Conservation (phyloP, 2,797 vertebrate genomes). For the Smutsia temminckii region DNA sequence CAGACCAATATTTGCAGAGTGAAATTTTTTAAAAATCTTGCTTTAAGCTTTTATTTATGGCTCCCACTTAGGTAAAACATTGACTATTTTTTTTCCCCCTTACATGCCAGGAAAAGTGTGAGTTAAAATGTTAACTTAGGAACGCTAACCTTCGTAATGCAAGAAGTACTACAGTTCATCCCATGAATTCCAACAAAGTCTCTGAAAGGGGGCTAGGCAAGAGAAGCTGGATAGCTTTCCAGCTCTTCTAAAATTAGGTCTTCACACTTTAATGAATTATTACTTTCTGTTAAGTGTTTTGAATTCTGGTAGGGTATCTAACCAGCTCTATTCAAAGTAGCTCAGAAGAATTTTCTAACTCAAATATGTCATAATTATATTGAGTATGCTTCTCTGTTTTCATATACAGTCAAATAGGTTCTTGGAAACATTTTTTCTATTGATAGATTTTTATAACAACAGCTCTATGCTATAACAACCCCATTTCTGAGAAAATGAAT, state of each 20-base stretch:
- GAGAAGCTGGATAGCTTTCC: background rate
- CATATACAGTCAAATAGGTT: constrained; percentile 5
- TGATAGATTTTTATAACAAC: background rate
- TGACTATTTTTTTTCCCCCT: background rate
- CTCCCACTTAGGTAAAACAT: background rate
- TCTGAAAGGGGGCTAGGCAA: no score
- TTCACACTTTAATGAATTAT: background rate
- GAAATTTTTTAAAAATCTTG: background rate
- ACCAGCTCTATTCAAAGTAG: background rate
- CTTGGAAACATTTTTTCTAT: background rate
- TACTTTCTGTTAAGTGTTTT: background rate
- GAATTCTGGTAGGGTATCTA: background rate
- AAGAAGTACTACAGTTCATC: background rate
- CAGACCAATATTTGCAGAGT: background rate
- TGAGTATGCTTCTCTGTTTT: background rate
- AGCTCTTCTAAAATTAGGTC: background rate
- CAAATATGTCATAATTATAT: background rate
- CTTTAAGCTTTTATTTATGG: constrained; percentile 7
- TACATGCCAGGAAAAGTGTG: background rate
- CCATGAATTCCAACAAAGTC: background rate
- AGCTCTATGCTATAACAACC: background rate
- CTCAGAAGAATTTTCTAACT: background rate
- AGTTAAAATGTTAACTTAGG: background rate
- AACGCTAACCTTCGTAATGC: background rate
- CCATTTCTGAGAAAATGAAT: background rate